Evolutionary conservation across 2,888 invertebrate species (phyloP).

Genomic region (Morpho deidamia): DNA sequence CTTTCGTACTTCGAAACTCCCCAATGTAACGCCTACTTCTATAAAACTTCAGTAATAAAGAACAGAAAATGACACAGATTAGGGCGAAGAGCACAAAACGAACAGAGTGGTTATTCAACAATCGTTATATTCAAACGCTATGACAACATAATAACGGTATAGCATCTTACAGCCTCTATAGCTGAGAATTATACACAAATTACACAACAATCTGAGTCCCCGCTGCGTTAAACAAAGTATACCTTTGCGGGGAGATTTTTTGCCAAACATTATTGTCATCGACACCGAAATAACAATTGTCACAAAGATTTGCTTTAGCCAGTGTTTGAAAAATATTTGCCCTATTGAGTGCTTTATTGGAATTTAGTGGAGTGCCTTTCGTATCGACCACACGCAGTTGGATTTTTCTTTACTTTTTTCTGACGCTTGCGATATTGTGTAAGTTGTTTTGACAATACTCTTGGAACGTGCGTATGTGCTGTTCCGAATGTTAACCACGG

Average conservation of each 20-base stretch:
- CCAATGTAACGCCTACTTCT: too few species aligned
- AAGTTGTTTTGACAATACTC: constrained; percentile 74
- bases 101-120: constrained; percentile 20
- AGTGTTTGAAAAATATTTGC: constrained; percentile 77
- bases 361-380: constrained; percentile 50
- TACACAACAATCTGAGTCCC: constrained; percentile 62
- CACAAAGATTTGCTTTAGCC: constrained; percentile 60
- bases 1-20: too few species aligned
- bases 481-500: constrained; percentile 69
- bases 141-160: constrained; percentile 64
- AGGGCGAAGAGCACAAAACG: constrained; percentile 7
- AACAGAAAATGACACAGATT: constrained; percentile 8
- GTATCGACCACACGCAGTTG: constrained; percentile 58
- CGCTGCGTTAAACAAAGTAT: constrained; percentile 58
- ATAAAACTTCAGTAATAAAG: too few species aligned
- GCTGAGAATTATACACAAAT: constrained; percentile 63
- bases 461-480: constrained; percentile 60
- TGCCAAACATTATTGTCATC: constrained; percentile 60
- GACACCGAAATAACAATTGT: constrained; percentile 68
- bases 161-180: constrained; percentile 41
- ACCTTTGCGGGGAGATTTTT: constrained; percentile 39
- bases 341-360: constrained; percentile 62
- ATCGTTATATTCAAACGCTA: constrained; percentile 43
- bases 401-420: constrained; percentile 34
- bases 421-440: constrained; percentile 62